phyloP scores from a whole-genome alignment of 2,797 vertebrate species.

The Microctenopoma steveboyesi region DNA sequence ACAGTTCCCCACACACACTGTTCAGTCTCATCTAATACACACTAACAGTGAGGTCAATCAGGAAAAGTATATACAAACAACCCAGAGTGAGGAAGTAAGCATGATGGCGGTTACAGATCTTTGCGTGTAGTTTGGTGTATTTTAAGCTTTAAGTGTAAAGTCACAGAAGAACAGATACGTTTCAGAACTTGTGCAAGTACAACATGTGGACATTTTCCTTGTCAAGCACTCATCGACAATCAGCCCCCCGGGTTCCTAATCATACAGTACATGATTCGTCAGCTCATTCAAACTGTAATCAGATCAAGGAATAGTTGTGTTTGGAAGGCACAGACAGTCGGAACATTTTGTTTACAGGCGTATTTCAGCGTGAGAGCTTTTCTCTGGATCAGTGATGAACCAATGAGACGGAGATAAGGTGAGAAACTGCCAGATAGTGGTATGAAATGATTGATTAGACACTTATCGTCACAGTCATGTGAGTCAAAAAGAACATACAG shows the following conservation, averaged over 20 bases:
- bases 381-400: not conserved
- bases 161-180: slow-evolving; percentile 9
- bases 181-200: slow-evolving; percentile 6
- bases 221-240: slow-evolving; percentile 26
- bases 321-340: not conserved
- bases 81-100: slow-evolving; percentile 16
- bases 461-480: not conserved
- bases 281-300: slow-evolving; percentile 30
- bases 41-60: slow-evolving; percentile 36
- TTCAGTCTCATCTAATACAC: slow-evolving; percentile 18
- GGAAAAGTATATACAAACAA: slow-evolving; percentile 20
- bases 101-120: not conserved
- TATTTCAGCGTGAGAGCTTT: not conserved
- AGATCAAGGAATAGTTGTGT: slow-evolving; percentile 25
- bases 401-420: not conserved
- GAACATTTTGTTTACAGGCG: not conserved
- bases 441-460: slow-evolving; percentile 4
- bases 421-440: not conserved
- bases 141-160: slow-evolving; percentile 16
- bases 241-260: slow-evolving; percentile 28
- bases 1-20: slow-evolving; percentile 13
- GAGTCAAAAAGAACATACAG: not conserved
- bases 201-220: slow-evolving; percentile 9
- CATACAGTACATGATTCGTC: slow-evolving; percentile 10
- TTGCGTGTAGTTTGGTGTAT: not conserved